Evolutionary conservation across 2,797 vertebrate species (phyloP), one percentile per base, ranked within the genome.

Genomic region (Pitangus sulphuratus): DNA sequence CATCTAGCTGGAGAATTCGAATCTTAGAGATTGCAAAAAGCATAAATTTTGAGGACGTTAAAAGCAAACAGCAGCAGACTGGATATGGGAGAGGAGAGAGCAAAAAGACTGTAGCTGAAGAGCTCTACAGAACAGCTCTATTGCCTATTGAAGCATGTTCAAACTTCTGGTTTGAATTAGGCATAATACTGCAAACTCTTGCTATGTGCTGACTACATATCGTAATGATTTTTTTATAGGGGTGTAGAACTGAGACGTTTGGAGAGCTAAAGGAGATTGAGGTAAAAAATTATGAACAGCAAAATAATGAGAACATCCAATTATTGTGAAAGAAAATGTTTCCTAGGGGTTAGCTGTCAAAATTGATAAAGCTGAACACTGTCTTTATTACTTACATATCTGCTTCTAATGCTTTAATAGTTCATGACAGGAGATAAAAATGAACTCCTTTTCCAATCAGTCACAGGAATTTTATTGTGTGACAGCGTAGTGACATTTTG

Each of bases 391-490:
- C 57, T 93, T 94, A 33, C 58, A 19, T 48, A 75, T n/a, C 33
- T 92, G 95, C 39, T 74, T 64, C 48, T 75, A 66, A 71, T 76
- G 17, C n/a, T 95, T 84, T 94, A 70, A 89, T 69, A 68, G 20
- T 51, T 92, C 39, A 45, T 91, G 76, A 84, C 53, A 87, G 57
- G 28, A 87, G 25, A 69, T 56, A 85, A 90, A 82, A 93, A 66
- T 61, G 5, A 95, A 39, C 30, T 92, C 89, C 30, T 84, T 88
- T 89, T 96, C 78, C 35, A 89, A 5, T 82, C 66, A 86, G 42
- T 84, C 56, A 31, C 8, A 69, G 37, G 37, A 84, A 25, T 94
- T 96, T 93, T 79, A 42, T 75, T 84, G 65, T 21, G 31, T 65
- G 48, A 77, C 40, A 75, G 15, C 12, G 15, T 42, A 60, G 33